These are phyloP conservation scores for Gortyna flavago DNA, from an alignment of 2,888 invertebrate species.

Conservation along the genomic window DNA sequence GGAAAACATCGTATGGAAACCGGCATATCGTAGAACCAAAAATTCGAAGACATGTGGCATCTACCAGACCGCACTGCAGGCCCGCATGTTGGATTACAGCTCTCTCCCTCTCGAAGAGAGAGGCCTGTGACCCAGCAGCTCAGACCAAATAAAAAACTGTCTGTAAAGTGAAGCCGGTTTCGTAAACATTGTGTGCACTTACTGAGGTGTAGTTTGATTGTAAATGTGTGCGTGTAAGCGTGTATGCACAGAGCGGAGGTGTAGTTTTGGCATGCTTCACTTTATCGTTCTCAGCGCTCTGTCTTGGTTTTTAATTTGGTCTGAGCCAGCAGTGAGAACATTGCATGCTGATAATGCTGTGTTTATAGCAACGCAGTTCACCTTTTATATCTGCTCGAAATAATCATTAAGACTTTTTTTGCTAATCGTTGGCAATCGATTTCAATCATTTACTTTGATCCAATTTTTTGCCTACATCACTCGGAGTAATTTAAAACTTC, in stretches of 20 bases:
- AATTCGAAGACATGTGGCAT: neutral
- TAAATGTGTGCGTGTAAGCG: too few species aligned
- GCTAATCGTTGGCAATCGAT: slow-evolving; percentile 12
- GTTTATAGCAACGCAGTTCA: neutral
- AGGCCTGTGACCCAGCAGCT: neutral
- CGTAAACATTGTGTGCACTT: too few species aligned
- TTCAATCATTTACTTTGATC: slow-evolving; percentile 13
- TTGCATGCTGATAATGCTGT: neutral
- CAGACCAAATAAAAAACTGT: too few species aligned
- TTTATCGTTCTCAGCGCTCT: too few species aligned
- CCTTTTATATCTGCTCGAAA: neutral
- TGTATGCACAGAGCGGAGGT: too few species aligned
- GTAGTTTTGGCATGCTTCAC: too few species aligned
- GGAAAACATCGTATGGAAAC: neutral
- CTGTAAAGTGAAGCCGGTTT: too few species aligned
- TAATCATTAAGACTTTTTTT: neutral
- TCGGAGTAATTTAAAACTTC: slow-evolving; percentile 36
- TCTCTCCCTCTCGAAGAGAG: neutral
- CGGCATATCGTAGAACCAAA: neutral
- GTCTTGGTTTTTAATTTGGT: too few species aligned
- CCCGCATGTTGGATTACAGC: too few species aligned
- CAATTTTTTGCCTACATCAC: slow-evolving; percentile 12
- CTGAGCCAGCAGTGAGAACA: neutral
- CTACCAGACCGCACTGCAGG: too few species aligned
- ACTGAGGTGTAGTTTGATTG: too few species aligned